A percentile compares a stretch with the other conserved stretches of the same genome.
These are phyloP conservation scores for Trididemnum clinides DNA, from an alignment of 23 tunicate genomes.

Conservation along the genomic window DNA sequence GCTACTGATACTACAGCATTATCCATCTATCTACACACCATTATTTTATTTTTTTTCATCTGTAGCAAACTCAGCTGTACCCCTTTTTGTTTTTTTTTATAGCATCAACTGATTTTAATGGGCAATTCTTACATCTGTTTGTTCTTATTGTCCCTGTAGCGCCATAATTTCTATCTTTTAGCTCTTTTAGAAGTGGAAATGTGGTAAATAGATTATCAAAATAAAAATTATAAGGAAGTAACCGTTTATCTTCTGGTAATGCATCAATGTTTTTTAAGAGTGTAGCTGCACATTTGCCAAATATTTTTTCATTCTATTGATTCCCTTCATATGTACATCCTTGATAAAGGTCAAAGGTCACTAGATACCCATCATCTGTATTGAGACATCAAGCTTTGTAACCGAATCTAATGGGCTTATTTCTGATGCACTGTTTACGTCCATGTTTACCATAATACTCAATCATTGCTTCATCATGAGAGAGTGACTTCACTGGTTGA, in stretches of 20 bases:
- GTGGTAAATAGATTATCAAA: conserved; percentile 4
- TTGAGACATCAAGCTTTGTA: conserved; percentile 4
- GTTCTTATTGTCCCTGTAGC: neutral
- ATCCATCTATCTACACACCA: neutral
- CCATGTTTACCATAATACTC: neutral
- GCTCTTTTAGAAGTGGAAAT: neutral
- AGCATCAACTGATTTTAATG: neutral
- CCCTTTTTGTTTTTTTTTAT: conserved; percentile 13
- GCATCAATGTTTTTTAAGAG: conserved; percentile 4
- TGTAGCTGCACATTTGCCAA: neutral
- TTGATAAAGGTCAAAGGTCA: neutral
- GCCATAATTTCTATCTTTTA: neutral
- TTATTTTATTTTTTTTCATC: conserved; percentile 1
- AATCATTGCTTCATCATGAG: conserved; percentile 20
- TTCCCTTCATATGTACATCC: neutral
- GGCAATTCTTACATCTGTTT: conserved; percentile 6
- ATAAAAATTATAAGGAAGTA: neutral
- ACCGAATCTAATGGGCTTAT: neutral
- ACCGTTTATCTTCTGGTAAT: neutral
- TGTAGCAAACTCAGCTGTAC: neutral
- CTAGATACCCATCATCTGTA: neutral
- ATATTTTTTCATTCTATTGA: neutral
- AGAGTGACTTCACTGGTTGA: neutral
- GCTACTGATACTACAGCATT: conserved; percentile 12
- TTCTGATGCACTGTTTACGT: conserved; percentile 3